Evolutionary conservation across 1,140 invertebrate species (phyloP).

Genomic region (Tetramorium simillimum): DNA sequence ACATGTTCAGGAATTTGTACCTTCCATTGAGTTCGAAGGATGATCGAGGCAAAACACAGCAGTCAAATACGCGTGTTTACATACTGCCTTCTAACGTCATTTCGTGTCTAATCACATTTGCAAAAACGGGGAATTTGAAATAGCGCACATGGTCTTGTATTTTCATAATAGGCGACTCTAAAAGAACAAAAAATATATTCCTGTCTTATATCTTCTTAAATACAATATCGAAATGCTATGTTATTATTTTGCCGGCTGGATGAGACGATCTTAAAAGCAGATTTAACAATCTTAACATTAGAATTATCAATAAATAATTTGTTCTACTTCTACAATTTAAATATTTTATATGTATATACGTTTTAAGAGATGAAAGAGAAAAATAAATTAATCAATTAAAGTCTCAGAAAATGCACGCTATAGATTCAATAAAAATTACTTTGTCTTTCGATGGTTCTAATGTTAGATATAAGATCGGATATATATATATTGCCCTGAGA

Average conservation of each 20-base stretch:
- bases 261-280: not conserved
- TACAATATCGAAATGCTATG: not conserved
- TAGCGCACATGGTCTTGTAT: constrained; percentile 37
- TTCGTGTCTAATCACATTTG: not conserved
- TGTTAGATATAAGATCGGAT: not conserved
- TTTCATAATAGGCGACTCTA: not conserved
- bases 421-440: not conserved
- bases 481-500: not conserved
- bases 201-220: not conserved
- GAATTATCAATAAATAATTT: not conserved
- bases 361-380: not conserved
- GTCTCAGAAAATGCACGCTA: too few relatives aligned
- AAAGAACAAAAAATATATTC: not conserved
- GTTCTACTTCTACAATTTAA: not conserved
- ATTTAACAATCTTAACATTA: not conserved
- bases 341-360: not conserved
- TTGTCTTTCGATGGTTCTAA: not conserved
- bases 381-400: not conserved
- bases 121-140: constrained; percentile 23
- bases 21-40: not conserved
- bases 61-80: constrained; percentile 22
- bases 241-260: not conserved
- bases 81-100: not conserved
- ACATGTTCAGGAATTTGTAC: constrained; percentile 3
- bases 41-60: not conserved